Conservation (phyloP, 2,888 invertebrate genomes). For the Macrosoma leucophasiata region DNA sequence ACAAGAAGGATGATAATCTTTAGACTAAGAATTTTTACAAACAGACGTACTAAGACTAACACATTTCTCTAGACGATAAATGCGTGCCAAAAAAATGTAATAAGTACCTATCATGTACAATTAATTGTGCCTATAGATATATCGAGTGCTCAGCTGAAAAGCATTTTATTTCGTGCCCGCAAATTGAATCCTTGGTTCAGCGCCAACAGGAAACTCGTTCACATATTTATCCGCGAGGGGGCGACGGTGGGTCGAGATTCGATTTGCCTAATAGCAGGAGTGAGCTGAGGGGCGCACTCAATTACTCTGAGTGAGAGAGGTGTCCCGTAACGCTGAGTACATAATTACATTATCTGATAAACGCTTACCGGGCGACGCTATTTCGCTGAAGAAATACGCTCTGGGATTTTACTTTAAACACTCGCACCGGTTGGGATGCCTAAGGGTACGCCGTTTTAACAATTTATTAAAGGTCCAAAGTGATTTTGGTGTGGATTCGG, state of each 20-base stretch:
- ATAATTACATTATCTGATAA: slow-evolving; percentile 74
- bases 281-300: slow-evolving; percentile 58
- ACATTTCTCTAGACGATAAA: no score
- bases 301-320: slow-evolving; percentile 68
- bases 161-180: slow-evolving; percentile 66
- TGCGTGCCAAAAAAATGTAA: no score
- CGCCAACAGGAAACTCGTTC: slow-evolving; percentile 52
- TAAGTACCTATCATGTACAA: slow-evolving; percentile 10
- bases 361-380: no score
- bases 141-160: slow-evolving; percentile 32
- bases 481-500: no score
- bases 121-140: slow-evolving; percentile 20
- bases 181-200: slow-evolving; percentile 69
- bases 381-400: no score
- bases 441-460: no score
- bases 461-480: no score
- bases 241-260: slow-evolving; percentile 52
- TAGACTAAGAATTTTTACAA: no score
- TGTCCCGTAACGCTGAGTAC: slow-evolving; percentile 62
- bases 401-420: no score
- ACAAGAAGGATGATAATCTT: no score
- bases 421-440: no score
- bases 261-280: slow-evolving; percentile 72
- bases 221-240: slow-evolving; percentile 40
- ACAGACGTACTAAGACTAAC: no score